Conservation (phyloP, 2,888 invertebrate species). For the Lottia scabra region DNA sequence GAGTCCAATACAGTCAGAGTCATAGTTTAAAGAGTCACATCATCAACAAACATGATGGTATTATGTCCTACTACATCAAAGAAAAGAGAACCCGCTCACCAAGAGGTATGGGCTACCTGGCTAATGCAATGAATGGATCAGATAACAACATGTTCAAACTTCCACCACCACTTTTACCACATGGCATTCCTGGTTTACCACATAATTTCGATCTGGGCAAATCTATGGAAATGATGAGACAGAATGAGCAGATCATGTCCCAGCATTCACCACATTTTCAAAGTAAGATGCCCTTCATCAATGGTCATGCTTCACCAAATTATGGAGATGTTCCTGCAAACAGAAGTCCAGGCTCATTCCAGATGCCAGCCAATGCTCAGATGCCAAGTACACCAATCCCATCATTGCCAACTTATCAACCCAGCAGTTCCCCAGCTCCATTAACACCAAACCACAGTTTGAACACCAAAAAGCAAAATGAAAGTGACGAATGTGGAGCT, state of each 20-base stretch:
- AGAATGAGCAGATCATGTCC: constrained; percentile 6
- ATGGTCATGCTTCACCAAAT: constrained; percentile 50
- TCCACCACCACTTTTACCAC: constrained; percentile 31
- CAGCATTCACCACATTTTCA: constrained; percentile 33
- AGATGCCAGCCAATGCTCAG: constrained; percentile 15
- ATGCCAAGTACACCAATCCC: constrained; percentile 3
- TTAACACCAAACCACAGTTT: constrained; percentile 7
- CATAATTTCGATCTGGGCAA: constrained; percentile 1
- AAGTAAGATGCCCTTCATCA: constrained; percentile 39
- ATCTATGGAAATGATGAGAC: constrained; percentile 7
- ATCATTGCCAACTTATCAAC: constrained; percentile 26
- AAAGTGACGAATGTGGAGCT: constrained; percentile 45
- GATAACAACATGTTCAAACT: constrained; percentile 52
- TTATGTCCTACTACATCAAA: constrained; percentile 69
- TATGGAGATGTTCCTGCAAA: constrained; percentile 43
- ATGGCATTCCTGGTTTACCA: constrained; percentile 26
- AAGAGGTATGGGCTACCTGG: constrained; percentile 58
- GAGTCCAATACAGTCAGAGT: constrained; percentile 69
- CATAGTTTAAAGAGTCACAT: constrained; percentile 69
- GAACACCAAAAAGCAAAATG: constrained; percentile 21
- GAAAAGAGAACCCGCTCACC: constrained; percentile 64
- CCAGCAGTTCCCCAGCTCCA: constrained; percentile 26
- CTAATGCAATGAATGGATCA: constrained; percentile 48
- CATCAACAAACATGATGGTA: constrained; percentile 67
- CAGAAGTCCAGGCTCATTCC: constrained; percentile 20